Evolutionary conservation across 2,888 invertebrate species (phyloP).

Genomic region (Stomorhina lunata): DNA sequence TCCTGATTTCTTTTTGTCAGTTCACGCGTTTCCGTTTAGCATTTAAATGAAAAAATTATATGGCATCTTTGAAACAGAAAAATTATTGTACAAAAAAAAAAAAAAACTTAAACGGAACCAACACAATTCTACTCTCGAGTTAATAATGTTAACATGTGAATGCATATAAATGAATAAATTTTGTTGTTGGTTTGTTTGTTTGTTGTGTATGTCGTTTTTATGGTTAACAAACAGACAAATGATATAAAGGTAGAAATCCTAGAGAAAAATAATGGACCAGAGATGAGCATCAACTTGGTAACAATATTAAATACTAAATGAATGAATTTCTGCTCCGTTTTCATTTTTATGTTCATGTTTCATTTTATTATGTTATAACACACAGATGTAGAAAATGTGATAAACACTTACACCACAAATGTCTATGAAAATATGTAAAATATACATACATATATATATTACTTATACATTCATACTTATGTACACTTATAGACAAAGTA

Average conservation of each 20-base stretch:
- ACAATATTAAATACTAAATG: constrained; percentile 26
- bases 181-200: background rate
- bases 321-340: background rate
- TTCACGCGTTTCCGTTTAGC: background rate
- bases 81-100: too few relatives aligned
- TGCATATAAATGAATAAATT: constrained; percentile 23
- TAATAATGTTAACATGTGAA: constrained; percentile 44
- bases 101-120: too few relatives aligned
- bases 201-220: constrained; percentile 21
- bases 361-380: too few relatives aligned
- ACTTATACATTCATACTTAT: background rate
- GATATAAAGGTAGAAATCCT: background rate
- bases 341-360: background rate
- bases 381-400: background rate
- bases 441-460: background rate
- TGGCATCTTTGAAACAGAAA: background rate
- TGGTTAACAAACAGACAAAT: background rate
- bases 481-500: too few relatives aligned
- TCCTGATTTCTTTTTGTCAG: background rate
- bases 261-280: background rate
- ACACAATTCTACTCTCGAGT: background rate
- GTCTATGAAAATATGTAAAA: too few relatives aligned
- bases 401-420: too few relatives aligned
- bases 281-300: background rate
- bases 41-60: background rate